Conservation (phyloP, 2,113 vertebrate genomes). For the Ictidomys tridecemlineatus region DNA sequence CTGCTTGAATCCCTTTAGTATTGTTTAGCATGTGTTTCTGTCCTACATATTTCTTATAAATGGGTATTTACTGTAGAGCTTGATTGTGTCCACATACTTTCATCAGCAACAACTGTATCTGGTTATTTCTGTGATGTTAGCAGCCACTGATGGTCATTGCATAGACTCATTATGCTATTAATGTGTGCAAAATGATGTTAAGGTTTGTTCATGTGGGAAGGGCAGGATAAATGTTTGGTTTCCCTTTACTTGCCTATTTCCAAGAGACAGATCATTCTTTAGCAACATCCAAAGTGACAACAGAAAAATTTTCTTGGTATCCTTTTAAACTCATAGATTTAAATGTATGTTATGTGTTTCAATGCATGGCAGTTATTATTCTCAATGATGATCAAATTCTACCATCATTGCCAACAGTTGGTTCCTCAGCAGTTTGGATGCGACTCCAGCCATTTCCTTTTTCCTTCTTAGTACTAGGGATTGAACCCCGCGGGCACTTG, state of each 20-base stretch:
- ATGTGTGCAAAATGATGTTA: background rate
- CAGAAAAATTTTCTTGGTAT: background rate
- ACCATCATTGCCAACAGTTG: background rate
- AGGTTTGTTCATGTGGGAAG: background rate
- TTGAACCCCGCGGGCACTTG: too few species aligned
- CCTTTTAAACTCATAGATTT: background rate
- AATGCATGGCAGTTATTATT: background rate
- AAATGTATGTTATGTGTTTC: background rate
- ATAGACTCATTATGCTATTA: background rate
- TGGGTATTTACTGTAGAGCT: background rate
- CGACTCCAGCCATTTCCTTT: background rate
- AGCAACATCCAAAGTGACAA: background rate
- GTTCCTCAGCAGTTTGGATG: background rate
- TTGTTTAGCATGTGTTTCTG: background rate
- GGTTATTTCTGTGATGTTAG: background rate
- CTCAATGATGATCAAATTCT: background rate
- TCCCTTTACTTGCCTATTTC: background rate
- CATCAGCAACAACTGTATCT: background rate
- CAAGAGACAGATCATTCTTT: background rate
- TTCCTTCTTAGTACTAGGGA: too few species aligned
- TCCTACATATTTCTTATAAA: background rate
- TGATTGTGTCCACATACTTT: background rate
- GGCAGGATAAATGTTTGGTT: background rate
- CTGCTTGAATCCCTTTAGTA: background rate
- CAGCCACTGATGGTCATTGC: background rate